These are phyloP conservation scores for Chrysochloris asiatica DNA, from an alignment of 2,113 vertebrate species.

Conservation along the genomic window DNA sequence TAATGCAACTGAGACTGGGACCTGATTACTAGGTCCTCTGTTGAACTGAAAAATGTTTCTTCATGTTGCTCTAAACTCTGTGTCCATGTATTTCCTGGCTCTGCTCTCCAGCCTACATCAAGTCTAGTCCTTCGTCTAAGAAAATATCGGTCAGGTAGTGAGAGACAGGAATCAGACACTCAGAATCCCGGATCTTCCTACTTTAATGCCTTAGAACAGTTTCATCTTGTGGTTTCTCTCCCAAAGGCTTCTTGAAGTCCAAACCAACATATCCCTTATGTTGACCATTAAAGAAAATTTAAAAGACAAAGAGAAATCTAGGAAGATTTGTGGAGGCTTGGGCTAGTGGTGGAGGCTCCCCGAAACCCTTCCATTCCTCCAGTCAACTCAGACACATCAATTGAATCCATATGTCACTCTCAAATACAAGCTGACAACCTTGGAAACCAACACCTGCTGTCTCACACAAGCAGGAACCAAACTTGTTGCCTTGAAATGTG, in stretches of 20 bases:
- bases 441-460: background rate
- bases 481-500: background rate
- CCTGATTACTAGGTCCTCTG: background rate
- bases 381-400: background rate
- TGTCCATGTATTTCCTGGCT: background rate
- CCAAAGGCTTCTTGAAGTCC: background rate
- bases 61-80: background rate
- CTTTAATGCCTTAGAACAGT: background rate
- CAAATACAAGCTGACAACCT: background rate
- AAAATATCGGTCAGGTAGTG: background rate
- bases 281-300: background rate
- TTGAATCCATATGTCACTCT: background rate
- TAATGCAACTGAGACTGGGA: background rate
- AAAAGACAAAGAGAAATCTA: background rate
- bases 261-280: background rate
- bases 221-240: background rate
- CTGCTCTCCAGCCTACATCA: background rate
- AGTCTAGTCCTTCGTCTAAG: background rate
- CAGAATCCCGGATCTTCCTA: no score
- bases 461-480: background rate
- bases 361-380: background rate
- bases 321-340: background rate
- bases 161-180: background rate
- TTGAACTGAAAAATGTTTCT: background rate
- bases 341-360: background rate